phyloP scores from a whole-genome alignment of 2,888 invertebrate genomes.

The Dryadula phaetusa region DNA sequence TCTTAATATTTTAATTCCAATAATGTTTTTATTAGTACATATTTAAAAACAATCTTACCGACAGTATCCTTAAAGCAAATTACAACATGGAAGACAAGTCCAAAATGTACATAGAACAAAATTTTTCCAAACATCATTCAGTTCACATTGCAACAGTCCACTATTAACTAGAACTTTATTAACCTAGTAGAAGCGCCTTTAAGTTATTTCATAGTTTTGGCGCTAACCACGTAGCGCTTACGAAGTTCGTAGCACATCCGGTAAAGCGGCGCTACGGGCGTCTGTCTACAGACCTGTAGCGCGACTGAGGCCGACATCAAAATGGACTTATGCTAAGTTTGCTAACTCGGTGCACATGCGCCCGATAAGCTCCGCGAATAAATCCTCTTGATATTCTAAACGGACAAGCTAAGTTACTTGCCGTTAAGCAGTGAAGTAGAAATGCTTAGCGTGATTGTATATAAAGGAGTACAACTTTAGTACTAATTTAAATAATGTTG shows the following conservation, averaged over 20 bases:
- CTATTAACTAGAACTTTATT: conserved; percentile 30
- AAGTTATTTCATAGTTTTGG: conserved; percentile 37
- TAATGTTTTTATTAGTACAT: too few relatives aligned
- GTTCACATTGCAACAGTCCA: conserved; percentile 70
- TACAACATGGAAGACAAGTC: conserved; percentile 83
- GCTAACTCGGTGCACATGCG: conserved; percentile 72
- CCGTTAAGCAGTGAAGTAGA: conserved; percentile 41
- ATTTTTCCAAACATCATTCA: conserved; percentile 81
- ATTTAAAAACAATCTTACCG: conserved; percentile 61
- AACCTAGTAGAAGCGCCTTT: conserved; percentile 12
- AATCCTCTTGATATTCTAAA: conserved; percentile 44
- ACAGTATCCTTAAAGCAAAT: conserved; percentile 81
- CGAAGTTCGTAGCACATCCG: conserved; percentile 59
- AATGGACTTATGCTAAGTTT: conserved; percentile 53
- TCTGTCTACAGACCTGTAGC: conserved; percentile 59
- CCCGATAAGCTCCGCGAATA: conserved; percentile 49
- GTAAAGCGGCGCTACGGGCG: conserved; percentile 69
- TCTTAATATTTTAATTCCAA: too few relatives aligned
- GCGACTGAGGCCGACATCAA: conserved; percentile 60
- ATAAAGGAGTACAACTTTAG: conserved; percentile 20
- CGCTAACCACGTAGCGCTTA: conserved; percentile 53
- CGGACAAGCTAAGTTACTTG: conserved; percentile 43
- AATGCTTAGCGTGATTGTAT: conserved; percentile 37
- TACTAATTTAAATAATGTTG: neutral
- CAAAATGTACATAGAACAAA: conserved; percentile 80